phyloP scores from a whole-genome alignment of 1,140 invertebrate genomes.

The Papilio polyxenes region DNA sequence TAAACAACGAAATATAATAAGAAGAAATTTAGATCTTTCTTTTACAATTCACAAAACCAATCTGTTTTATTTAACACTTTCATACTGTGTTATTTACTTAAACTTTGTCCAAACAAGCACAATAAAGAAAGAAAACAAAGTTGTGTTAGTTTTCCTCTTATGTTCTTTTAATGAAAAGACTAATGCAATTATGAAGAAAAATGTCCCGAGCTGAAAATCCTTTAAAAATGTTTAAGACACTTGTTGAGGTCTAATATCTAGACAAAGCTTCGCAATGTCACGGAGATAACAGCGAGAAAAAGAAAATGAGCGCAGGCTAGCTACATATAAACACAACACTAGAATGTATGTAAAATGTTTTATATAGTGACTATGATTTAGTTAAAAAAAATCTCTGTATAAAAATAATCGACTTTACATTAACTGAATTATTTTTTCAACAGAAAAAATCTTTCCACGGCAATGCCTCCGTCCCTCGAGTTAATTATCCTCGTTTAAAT shows the following conservation, averaged over 20 bases:
- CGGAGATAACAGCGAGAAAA: not conserved
- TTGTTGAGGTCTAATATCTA: constrained; percentile 15
- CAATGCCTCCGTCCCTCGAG: constrained; percentile 42
- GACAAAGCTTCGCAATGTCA: not conserved
- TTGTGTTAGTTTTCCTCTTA: not conserved
- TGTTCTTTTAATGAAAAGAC: not conserved
- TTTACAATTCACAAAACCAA: not conserved
- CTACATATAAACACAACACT: not conserved
- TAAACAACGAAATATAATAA: not conserved
- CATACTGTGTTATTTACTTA: not conserved
- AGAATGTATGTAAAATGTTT: not conserved
- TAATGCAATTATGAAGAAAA: not conserved
- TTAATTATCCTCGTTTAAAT: constrained; percentile 61
- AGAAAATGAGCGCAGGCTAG: not conserved
- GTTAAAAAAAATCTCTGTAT: too few relatives aligned
- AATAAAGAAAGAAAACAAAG: not conserved
- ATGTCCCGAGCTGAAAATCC: not conserved
- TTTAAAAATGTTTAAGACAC: not conserved
- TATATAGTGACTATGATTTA: too few relatives aligned
- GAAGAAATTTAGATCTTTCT: not conserved
- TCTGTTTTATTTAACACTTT: too few relatives aligned
- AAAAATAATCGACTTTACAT: constrained; percentile 25
- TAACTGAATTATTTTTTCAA: constrained; percentile 41
- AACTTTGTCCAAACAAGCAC: not conserved
- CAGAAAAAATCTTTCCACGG: constrained; percentile 11